phyloP scores from a whole-genome alignment of 2,888 invertebrate genomes.

The Oxystoma pomonae region DNA sequence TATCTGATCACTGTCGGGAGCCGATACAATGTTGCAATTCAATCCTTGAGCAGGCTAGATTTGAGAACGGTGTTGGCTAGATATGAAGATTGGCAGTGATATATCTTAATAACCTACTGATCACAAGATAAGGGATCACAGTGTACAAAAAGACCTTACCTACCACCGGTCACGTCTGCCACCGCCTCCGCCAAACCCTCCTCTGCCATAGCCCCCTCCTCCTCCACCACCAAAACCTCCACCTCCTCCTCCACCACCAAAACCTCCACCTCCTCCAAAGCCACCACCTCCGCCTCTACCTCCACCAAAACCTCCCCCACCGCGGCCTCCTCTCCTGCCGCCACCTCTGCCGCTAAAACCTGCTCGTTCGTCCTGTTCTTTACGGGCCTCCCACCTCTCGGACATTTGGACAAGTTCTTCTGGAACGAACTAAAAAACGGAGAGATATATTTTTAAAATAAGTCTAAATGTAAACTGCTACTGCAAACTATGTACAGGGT shows the following conservation, averaged over 20 bases:
- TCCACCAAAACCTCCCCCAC: not conserved
- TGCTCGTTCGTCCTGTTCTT: slow-evolving; percentile 50
- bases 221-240: slow-evolving; percentile 38
- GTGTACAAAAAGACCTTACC: too few relatives aligned
- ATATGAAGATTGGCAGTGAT: too few relatives aligned
- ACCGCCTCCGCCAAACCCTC: slow-evolving; percentile 19
- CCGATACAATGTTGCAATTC: too few relatives aligned
- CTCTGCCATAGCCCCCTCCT: slow-evolving; percentile 35
- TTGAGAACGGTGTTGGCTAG: too few relatives aligned
- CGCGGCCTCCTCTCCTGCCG: slow-evolving; percentile 17
- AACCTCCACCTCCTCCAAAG: slow-evolving; percentile 40
- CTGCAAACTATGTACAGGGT: too few relatives aligned
- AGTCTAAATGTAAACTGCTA: too few relatives aligned
- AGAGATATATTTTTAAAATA: too few relatives aligned
- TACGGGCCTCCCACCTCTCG: slow-evolving; percentile 65
- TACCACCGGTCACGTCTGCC: slow-evolving; percentile 15
- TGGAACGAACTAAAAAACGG: slow-evolving; percentile 70
- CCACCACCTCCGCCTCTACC: slow-evolving; percentile 29
- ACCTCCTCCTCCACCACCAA: slow-evolving; percentile 21
- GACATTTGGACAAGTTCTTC: slow-evolving; percentile 73
- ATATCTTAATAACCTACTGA: too few relatives aligned
- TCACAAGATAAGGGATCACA: too few relatives aligned
- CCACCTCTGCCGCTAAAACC: slow-evolving; percentile 4
- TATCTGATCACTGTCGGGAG: too few relatives aligned
- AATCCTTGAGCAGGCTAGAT: too few relatives aligned